These are phyloP conservation scores for Pangasius macronema DNA, from an alignment of 2,797 vertebrate species.

Conservation along the genomic window DNA sequence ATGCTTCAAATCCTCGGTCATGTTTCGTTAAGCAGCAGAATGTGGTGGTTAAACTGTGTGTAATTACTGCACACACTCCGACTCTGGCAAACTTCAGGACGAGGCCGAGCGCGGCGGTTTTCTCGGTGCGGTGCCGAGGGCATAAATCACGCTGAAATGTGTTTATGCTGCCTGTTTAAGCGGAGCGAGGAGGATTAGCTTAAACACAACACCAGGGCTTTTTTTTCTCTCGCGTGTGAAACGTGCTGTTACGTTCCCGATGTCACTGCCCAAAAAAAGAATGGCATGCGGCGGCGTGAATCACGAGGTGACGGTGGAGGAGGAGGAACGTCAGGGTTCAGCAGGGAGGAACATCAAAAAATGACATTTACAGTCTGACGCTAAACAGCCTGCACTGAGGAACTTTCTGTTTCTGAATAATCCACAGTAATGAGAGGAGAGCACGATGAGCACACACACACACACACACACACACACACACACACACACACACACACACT, in stretches of 20 bases:
- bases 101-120: neutral
- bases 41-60: neutral
- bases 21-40: conserved; percentile 3
- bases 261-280: conserved; percentile 46
- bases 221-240: conserved; percentile 37
- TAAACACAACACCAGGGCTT: conserved; percentile 45
- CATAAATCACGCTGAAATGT: conserved; percentile 68
- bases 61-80: neutral
- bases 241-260: conserved; percentile 55
- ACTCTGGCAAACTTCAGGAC: conserved; percentile 75
- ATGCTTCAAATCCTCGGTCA: neutral
- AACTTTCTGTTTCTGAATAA: neutral
- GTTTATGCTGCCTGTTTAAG: conserved; percentile 64
- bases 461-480: neutral
- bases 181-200: conserved; percentile 43
- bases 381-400: neutral
- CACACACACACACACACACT: neutral
- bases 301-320: neutral
- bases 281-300: conserved; percentile 5
- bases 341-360: conserved; percentile 23
- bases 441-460: neutral
- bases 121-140: conserved; percentile 69
- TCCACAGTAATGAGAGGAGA: neutral
- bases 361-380: conserved; percentile 15
- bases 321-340: conserved; percentile 4